A percentile compares a stretch with the other conserved stretches of the same genome.
Evolutionary conservation across 2,888 invertebrate species (phyloP).

Genomic region (Creontiades dilutus): DNA sequence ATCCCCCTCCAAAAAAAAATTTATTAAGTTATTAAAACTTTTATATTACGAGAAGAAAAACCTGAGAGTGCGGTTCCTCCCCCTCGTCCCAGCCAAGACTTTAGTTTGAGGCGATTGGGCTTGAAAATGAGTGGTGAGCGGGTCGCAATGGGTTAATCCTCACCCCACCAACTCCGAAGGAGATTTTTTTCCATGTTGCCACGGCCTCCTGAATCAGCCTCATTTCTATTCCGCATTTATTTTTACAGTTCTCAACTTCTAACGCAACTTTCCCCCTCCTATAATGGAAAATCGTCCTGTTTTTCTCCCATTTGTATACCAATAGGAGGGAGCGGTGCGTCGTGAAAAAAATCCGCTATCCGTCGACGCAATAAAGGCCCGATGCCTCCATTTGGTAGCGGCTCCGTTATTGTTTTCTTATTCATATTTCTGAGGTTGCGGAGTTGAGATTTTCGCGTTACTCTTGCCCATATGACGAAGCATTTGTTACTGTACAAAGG

Average conservation of each 20-base stretch:
- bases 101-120: neutral
- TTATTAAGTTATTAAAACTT: slow-evolving; percentile 35
- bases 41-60: neutral
- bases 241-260: slow-evolving; percentile 47
- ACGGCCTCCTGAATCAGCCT: slow-evolving; percentile 13
- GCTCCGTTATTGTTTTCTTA: slow-evolving; percentile 10
- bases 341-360: slow-evolving; percentile 18
- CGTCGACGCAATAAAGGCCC: slow-evolving; percentile 37
- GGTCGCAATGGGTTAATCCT: neutral
- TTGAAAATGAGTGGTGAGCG: neutral
- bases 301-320: slow-evolving; percentile 60
- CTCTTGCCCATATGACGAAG: too few species aligned
- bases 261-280: slow-evolving; percentile 3
- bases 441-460: slow-evolving; percentile 1
- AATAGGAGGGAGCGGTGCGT: neutral
- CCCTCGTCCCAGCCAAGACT: neutral
- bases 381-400: neutral
- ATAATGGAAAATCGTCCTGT: slow-evolving; percentile 52
- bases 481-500: too few species aligned
- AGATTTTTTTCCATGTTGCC: slow-evolving; percentile 38
- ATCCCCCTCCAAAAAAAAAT: neutral
- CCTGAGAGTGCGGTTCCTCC: neutral
- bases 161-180: neutral
- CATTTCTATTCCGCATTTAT: slow-evolving; percentile 58
- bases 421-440: slow-evolving; percentile 8